Conservation (phyloP, 2,888 invertebrate genomes). For the Aricia artaxerxes region DNA sequence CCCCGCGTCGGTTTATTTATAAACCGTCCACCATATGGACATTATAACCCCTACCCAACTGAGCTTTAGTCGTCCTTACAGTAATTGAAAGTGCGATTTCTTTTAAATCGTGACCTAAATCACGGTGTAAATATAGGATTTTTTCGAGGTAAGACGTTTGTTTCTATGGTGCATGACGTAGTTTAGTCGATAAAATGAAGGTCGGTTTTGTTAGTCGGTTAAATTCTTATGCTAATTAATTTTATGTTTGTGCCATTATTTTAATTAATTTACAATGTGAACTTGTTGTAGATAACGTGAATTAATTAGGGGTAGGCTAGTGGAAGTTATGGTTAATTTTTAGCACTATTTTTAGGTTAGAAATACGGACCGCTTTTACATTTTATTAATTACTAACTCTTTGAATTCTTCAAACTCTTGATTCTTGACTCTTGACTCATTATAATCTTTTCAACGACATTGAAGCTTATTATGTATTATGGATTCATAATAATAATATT, state of each 20-base stretch:
- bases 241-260: not conserved
- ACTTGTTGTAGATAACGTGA: not conserved
- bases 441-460: not conserved
- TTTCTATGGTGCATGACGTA: conserved; percentile 24
- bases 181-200: conserved; percentile 59
- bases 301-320: not conserved
- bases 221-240: conserved; percentile 49
- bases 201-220: conserved; percentile 45
- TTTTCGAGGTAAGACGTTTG: conserved; percentile 47
- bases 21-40: conserved; percentile 61
- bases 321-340: not conserved
- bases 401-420: too few species aligned
- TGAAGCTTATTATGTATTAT: not conserved
- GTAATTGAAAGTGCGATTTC: conserved; percentile 44
- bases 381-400: too few species aligned
- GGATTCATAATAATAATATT: not conserved
- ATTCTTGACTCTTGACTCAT: too few species aligned
- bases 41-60: conserved; percentile 68
- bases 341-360: not conserved
- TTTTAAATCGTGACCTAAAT: conserved; percentile 64
- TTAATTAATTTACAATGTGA: not conserved
- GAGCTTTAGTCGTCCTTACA: conserved; percentile 54
- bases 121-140: conserved; percentile 46
- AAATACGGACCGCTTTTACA: not conserved
- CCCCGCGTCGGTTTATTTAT: conserved; percentile 74